These are phyloP conservation scores for Drosophila ustulata DNA, from an alignment of 2,888 invertebrate species.

Conservation along the genomic window DNA sequence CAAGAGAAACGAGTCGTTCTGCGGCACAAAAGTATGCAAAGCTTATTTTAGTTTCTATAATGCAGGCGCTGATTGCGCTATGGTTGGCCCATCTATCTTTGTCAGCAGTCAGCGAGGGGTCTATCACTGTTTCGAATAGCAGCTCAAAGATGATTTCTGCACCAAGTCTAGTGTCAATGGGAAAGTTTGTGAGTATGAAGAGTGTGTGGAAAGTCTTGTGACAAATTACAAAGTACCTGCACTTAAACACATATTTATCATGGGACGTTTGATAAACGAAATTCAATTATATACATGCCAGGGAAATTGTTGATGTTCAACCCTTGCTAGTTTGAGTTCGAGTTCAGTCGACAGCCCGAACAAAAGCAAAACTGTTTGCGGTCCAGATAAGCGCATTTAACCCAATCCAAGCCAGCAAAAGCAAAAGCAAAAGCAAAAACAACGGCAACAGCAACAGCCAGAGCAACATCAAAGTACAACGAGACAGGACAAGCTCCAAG, in stretches of 20 bases:
- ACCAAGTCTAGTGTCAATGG: conserved; percentile 24
- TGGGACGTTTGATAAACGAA: conserved; percentile 27
- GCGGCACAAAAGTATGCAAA: conserved; percentile 56
- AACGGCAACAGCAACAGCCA: neutral
- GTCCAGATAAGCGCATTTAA: conserved; percentile 59
- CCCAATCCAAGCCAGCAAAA: conserved; percentile 23
- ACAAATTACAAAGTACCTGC: conserved; percentile 69
- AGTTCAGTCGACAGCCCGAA: conserved; percentile 9
- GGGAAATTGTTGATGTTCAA: conserved; percentile 4
- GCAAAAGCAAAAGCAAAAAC: conserved; percentile 20
- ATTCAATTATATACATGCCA: conserved; percentile 26
- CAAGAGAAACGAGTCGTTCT: neutral
- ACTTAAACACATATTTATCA: conserved; percentile 69
- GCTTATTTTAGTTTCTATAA: conserved; percentile 55
- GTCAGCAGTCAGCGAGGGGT: conserved; percentile 28
- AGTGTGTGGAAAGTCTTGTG: conserved; percentile 12
- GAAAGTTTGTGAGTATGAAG: neutral
- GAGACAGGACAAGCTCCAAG: conserved; percentile 12
- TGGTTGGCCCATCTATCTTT: conserved; percentile 64
- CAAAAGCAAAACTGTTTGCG: conserved; percentile 58
- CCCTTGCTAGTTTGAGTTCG: conserved; percentile 10
- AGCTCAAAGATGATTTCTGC: conserved; percentile 50
- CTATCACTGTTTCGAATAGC: conserved; percentile 17
- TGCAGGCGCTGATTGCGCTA: conserved; percentile 63
- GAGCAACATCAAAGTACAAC: conserved; percentile 48